Conservation (phyloP, 2,888 invertebrate genomes). For the Tryphoninae sp. region DNA sequence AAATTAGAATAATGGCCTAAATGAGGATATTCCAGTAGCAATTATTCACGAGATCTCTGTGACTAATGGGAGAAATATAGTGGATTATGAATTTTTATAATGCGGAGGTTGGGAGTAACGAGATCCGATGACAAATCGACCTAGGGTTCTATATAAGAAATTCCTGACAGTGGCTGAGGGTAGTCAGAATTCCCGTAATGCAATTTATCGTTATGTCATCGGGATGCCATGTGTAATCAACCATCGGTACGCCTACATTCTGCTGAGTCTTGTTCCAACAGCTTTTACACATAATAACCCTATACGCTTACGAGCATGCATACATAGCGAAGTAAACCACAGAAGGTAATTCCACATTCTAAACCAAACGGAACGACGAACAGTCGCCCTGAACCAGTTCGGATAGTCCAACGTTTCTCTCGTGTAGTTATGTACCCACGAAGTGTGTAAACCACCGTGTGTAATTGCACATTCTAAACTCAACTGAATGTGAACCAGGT, state of each 20-base stretch:
- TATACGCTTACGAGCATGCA: not conserved
- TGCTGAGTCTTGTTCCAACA: slow-evolving; percentile 10
- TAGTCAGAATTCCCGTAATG: not conserved
- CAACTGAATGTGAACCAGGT: slow-evolving; percentile 48
- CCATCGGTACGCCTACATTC: slow-evolving; percentile 7
- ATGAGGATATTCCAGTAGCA: not conserved
- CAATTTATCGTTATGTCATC: not conserved
- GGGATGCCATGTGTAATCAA: slow-evolving; percentile 16
- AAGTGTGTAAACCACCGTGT: slow-evolving; percentile 51
- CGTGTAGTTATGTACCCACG: slow-evolving; percentile 29
- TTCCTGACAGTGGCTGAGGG: not conserved
- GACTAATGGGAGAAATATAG: not conserved
- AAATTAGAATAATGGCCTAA: not conserved
- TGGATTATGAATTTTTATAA: not conserved
- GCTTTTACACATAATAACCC: not conserved
- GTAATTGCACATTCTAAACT: slow-evolving; percentile 58
- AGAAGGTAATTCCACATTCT: slow-evolving; percentile 55
- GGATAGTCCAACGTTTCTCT: slow-evolving; percentile 17
- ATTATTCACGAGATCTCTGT: not conserved
- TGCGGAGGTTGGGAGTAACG: not conserved
- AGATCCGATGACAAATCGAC: no score
- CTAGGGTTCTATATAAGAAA: not conserved
- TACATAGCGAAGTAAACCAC: slow-evolving; percentile 9
- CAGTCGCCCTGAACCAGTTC: slow-evolving; percentile 25
- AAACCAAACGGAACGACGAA: slow-evolving; percentile 51